Conservation (phyloP, 2,888 invertebrate genomes). For the Anticlea derivata region DNA sequence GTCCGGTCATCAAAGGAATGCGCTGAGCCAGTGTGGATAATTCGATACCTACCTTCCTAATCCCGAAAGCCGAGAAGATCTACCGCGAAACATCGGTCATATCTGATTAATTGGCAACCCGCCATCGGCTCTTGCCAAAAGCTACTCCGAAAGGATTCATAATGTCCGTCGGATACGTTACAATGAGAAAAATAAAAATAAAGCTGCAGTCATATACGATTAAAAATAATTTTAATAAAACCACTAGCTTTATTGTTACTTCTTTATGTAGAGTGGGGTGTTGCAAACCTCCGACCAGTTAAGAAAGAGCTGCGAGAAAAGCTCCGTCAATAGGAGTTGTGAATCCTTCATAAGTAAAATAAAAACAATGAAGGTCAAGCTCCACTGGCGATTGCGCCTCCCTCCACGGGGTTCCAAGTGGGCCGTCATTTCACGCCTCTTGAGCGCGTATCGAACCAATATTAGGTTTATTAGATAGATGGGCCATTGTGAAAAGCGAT, state of each 20-base stretch:
- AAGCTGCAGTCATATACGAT: too few species aligned
- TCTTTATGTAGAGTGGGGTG: slow-evolving; percentile 50
- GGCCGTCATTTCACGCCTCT: slow-evolving; percentile 79
- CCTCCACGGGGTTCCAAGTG: slow-evolving; percentile 48
- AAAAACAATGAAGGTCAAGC: slow-evolving; percentile 56
- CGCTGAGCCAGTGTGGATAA: slow-evolving; percentile 49
- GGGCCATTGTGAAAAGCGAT: slow-evolving; percentile 67
- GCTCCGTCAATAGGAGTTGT: slow-evolving; percentile 27
- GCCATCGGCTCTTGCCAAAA: slow-evolving; percentile 41
- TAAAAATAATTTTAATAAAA: slow-evolving; percentile 45
- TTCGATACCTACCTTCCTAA: slow-evolving; percentile 33
- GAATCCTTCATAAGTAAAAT: slow-evolving; percentile 39
- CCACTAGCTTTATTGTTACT: slow-evolving; percentile 51
- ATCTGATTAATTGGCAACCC: slow-evolving; percentile 40
- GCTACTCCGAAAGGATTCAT: slow-evolving; percentile 27
- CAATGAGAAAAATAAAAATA: slow-evolving; percentile 5
- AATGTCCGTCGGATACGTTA: slow-evolving; percentile 24
- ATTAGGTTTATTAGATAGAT: slow-evolving; percentile 82
- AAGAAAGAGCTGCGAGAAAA: slow-evolving; percentile 42
- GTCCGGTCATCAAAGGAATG: slow-evolving; percentile 56
- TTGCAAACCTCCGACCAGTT: slow-evolving; percentile 26
- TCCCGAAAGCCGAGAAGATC: slow-evolving; percentile 35
- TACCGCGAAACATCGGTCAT: slow-evolving; percentile 31
- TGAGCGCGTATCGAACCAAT: slow-evolving; percentile 80
- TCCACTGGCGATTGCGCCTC: slow-evolving; percentile 48